Evolutionary conservation across 2,797 vertebrate genomes (phyloP).

Genomic region (Natrix natrix): DNA sequence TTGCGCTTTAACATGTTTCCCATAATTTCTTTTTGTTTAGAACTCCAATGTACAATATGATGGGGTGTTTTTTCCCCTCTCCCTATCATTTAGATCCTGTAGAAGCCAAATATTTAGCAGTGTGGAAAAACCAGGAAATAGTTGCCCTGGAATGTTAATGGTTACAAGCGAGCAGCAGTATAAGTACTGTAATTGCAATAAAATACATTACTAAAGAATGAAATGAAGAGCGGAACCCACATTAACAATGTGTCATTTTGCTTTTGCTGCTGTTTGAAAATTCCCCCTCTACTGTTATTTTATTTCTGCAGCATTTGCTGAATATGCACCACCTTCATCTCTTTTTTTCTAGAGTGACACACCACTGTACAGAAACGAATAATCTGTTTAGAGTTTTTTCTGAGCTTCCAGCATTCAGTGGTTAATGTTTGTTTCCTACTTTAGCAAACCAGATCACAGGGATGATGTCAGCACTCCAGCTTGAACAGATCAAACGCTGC

Average conservation of each 20-base stretch:
- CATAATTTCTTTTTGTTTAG: slow-evolving; percentile 6
- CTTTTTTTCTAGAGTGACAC: not conserved
- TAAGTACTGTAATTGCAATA: not conserved
- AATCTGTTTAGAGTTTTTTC: slow-evolving; percentile 28
- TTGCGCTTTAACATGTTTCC: not conserved
- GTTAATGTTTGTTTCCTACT: slow-evolving; percentile 56
- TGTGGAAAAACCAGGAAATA: slow-evolving; percentile 10
- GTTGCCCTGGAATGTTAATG: slow-evolving; percentile 1
- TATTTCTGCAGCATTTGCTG: not conserved
- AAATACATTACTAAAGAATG: not conserved
- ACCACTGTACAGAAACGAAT: slow-evolving; percentile 18
- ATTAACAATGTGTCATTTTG: not conserved
- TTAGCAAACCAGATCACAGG: slow-evolving; percentile 31
- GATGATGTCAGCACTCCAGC: slow-evolving; percentile 47
- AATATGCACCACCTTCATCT: not conserved
- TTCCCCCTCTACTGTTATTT: not conserved
- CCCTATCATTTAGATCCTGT: not conserved
- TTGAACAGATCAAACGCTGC: slow-evolving; percentile 45
- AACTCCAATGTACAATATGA: not conserved
- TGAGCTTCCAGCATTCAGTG: slow-evolving; percentile 42
- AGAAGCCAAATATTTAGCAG: slow-evolving; percentile 7
- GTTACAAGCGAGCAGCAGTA: not conserved
- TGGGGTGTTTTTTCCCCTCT: not conserved
- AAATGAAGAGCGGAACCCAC: not conserved
- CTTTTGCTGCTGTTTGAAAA: slow-evolving; percentile 8